phyloP scores from a whole-genome alignment of 2,888 invertebrate genomes.

The Plusia festucae region DNA sequence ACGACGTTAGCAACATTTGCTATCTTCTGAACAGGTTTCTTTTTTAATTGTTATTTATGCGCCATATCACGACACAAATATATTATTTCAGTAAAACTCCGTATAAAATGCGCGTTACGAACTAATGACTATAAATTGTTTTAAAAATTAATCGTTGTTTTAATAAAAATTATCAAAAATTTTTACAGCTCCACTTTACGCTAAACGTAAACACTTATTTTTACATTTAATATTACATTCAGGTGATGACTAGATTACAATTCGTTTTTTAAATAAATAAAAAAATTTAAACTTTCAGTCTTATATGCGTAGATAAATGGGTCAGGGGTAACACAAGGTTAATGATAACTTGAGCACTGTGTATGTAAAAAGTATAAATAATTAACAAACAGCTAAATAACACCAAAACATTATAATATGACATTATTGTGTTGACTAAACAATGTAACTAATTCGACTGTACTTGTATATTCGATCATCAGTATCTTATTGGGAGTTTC shows the following conservation, averaged over 20 bases:
- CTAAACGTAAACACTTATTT: conserved; percentile 57
- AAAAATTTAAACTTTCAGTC: conserved; percentile 66
- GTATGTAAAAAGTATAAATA: conserved; percentile 42
- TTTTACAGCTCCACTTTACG: conserved; percentile 73
- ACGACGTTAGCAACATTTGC: not conserved
- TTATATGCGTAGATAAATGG: conserved; percentile 62
- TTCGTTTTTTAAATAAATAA: conserved; percentile 54
- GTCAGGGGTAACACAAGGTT: conserved; percentile 45
- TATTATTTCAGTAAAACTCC: conserved; percentile 60
- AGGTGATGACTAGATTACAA: conserved; percentile 57
- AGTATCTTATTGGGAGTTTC: not conserved
- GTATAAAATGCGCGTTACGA: conserved; percentile 71
- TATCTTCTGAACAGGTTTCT: not conserved
- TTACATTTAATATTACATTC: conserved; percentile 55
- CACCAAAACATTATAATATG: conserved; percentile 36
- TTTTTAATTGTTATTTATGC: not conserved
- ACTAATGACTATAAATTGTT: conserved; percentile 59
- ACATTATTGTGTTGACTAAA: conserved; percentile 32
- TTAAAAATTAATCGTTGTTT: conserved; percentile 75
- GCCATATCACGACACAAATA: conserved; percentile 28
- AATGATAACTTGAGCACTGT: conserved; percentile 54
- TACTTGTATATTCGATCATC: not conserved
- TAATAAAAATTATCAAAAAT: conserved; percentile 65
- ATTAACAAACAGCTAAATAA: conserved; percentile 47
- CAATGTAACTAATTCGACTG: conserved; percentile 22